Base-by-base conservation (phyloP, 2,888 invertebrate species). In the Clostera curtula region DNA sequence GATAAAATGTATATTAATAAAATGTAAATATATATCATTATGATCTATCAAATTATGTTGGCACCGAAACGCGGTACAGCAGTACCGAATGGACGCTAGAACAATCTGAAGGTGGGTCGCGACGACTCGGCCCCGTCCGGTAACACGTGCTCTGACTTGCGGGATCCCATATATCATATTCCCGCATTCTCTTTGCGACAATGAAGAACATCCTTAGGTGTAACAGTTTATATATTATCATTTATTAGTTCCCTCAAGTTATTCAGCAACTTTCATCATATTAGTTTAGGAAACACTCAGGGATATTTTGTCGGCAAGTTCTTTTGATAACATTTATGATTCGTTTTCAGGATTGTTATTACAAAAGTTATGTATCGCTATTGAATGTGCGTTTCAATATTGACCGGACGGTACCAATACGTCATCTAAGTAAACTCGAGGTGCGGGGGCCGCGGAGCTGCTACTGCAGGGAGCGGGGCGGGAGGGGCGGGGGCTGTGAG, bases 21-120 rank as follows among this genome's bases (percentile, higher is more conserved):
- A 71, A 74, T 76, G 70, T 77, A 76, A 73, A 79, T 77, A 76
- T 74, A 67, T 67, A 61, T 56, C 44, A 52, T 58, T 61, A 65
- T 65, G 58, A 60, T 67, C 63, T 69, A 66, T 60, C 63, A 63
- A 68, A 58, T 68, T 34, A 65, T 63, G 55, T 76, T 79, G 80
- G 80, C 79, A 79, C 79, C 76, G 69, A 62, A 39, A 59, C 58
- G 62, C 58, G 66, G 67, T 57, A 64, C 57, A 40, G 38, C 29
- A 57, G 61, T 58, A 59, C 66, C 60, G 50, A 57, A 57, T 72
- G 75, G 76, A 79, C 77, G 77, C 64, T 70, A 68, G 41, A 39
- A 27, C 31, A 34, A 43, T 25, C 21, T 24, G 27, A 12, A 17
- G 30, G 25, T 19, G 26, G 25, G 19, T 16, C 16, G 29, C 13